Evolutionary conservation across 2,888 invertebrate species (phyloP).

Genomic region (Drosophila kokeensis): DNA sequence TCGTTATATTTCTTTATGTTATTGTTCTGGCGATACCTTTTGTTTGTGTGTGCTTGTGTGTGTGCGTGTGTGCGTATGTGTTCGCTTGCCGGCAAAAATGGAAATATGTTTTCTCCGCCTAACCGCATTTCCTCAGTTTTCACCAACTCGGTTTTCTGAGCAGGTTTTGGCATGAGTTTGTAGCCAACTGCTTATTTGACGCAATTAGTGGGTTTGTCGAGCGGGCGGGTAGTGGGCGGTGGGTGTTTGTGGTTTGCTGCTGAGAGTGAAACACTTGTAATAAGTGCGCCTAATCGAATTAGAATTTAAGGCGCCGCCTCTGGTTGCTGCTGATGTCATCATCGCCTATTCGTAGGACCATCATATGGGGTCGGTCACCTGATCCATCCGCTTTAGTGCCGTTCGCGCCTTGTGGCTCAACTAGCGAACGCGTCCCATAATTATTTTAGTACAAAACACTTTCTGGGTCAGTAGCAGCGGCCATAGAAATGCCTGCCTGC

Average conservation of each 20-base stretch:
- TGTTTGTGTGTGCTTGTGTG: neutral
- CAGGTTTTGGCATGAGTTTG: neutral
- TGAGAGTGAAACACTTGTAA: constrained; percentile 35
- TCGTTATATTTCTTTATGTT: constrained; percentile 1
- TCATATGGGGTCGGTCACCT: constrained; percentile 22
- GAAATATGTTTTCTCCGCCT: constrained; percentile 37
- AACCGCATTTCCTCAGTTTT: neutral
- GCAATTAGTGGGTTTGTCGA: constrained; percentile 22
- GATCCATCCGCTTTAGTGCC: constrained; percentile 2
- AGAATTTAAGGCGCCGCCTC: constrained; percentile 43
- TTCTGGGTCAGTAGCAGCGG: constrained; percentile 72
- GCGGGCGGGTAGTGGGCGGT: neutral
- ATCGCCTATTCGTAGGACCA: constrained; percentile 28
- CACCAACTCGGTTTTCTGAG: no score
- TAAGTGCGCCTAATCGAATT: constrained; percentile 73
- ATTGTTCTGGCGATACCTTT: constrained; percentile 11
- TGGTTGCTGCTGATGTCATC: constrained; percentile 65
- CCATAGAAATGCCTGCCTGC: constrained; percentile 29
- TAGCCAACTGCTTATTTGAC: constrained; percentile 32
- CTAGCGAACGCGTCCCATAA: constrained; percentile 25
- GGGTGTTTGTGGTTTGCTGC: neutral
- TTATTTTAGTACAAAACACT: constrained; percentile 60
- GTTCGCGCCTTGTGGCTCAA: neutral
- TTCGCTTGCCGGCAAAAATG: constrained; percentile 42
- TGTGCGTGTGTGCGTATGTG: neutral